A percentile compares a stretch with the other conserved stretches of the same genome.
These are phyloP conservation scores for Thera obeliscata DNA, from an alignment of 2,888 invertebrate species.

Conservation along the genomic window DNA sequence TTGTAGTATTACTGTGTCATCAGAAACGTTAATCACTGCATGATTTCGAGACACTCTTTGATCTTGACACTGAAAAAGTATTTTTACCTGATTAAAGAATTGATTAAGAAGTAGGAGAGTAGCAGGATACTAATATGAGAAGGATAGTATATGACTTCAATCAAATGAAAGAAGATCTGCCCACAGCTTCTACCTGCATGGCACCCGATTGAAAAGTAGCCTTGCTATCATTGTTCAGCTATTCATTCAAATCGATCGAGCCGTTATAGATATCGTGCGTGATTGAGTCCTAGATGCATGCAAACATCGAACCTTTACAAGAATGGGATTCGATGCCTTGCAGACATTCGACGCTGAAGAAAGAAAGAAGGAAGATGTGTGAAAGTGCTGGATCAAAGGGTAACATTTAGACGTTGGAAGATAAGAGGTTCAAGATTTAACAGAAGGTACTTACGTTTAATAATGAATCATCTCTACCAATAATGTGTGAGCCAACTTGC, in stretches of 20 bases:
- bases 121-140: neutral
- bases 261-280: too few relatives aligned
- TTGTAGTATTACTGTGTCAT: constrained; percentile 66
- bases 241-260: too few relatives aligned
- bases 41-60: constrained; percentile 82
- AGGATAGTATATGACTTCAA: neutral
- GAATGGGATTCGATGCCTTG: neutral
- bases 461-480: constrained; percentile 72
- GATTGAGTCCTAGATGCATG: too few relatives aligned
- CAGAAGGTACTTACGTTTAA: constrained; percentile 59
- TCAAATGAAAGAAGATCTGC: neutral
- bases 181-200: neutral
- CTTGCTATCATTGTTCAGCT: too few relatives aligned
- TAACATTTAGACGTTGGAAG: neutral
- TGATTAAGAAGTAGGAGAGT: neutral
- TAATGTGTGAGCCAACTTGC: constrained; percentile 58
- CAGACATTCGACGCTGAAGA: neutral
- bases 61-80: constrained; percentile 54
- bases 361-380: too few relatives aligned
- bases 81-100: neutral
- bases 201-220: too few relatives aligned
- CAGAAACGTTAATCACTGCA: constrained; percentile 70
- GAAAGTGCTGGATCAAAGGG: too few relatives aligned
- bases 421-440: neutral
- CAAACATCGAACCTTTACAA: too few relatives aligned